These are phyloP conservation scores for Dipodomys ordii DNA, from an alignment of 2,113 vertebrate species.

Conservation along the genomic window DNA sequence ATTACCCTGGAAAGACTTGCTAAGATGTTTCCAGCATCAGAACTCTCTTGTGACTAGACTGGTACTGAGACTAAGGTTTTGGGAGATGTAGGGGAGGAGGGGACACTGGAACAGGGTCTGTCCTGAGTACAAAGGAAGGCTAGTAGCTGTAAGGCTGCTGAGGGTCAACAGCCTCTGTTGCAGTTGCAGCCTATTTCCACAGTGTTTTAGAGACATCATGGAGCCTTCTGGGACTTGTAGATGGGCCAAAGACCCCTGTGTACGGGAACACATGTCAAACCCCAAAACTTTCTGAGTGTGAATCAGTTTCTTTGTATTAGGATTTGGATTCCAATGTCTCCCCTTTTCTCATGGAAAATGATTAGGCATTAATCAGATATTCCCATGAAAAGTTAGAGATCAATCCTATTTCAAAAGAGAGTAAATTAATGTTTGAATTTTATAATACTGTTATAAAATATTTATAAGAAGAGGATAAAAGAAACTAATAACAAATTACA, in stretches of 20 bases:
- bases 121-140: background rate
- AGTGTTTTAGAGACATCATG: no score
- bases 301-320: background rate
- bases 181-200: background rate
- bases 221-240: background rate
- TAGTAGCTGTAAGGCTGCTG: background rate
- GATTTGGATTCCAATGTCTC: slow-evolving; percentile 5
- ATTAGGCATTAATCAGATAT: slow-evolving; percentile 21
- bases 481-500: background rate
- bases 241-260: background rate
- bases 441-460: slow-evolving; percentile 20
- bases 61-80: background rate
- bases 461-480: background rate
- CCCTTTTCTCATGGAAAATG: background rate
- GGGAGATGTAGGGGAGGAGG: no score
- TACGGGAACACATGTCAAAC: no score
- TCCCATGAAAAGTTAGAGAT: background rate
- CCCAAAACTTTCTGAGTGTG: background rate
- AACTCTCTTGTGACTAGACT: background rate
- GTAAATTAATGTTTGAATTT: slow-evolving; percentile 8
- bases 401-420: background rate
- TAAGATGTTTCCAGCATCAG: background rate
- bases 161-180: background rate
- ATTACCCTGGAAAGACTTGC: background rate
- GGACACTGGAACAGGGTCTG: background rate